A percentile compares a stretch with the other conserved stretches of the same genome.
These are phyloP conservation scores for Hycleus phaleratus DNA, from an alignment of 1,140 invertebrate genomes.

Conservation along the genomic window DNA sequence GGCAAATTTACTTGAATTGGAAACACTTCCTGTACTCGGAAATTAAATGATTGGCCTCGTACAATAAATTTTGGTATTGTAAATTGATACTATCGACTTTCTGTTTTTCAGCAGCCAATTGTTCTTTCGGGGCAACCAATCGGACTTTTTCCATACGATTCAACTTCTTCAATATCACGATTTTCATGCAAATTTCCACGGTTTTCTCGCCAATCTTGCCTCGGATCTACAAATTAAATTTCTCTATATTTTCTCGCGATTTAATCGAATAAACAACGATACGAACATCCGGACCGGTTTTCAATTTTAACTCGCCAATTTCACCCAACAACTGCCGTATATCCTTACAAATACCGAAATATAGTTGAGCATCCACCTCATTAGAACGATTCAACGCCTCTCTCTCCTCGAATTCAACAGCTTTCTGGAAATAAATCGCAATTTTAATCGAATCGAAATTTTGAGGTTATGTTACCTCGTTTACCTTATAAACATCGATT, in stretches of 20 bases:
- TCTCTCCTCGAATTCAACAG: slow-evolving; percentile 63
- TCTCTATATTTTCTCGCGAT: not conserved
- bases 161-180: slow-evolving; percentile 78
- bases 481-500: slow-evolving; percentile 34
- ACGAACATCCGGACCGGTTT: slow-evolving; percentile 34
- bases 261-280: no score
- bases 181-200: slow-evolving; percentile 63
- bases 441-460: not conserved
- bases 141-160: slow-evolving; percentile 86
- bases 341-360: slow-evolving; percentile 58
- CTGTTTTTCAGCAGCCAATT: slow-evolving; percentile 68
- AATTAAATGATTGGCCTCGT: slow-evolving; percentile 88
- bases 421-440: slow-evolving; percentile 45
- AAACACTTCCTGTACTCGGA: slow-evolving; percentile 91
- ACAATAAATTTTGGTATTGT: slow-evolving; percentile 88
- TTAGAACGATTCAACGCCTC: slow-evolving; percentile 58
- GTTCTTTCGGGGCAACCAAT: slow-evolving; percentile 72
- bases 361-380: slow-evolving; percentile 59
- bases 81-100: slow-evolving; percentile 85
- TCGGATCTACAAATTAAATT: slow-evolving; percentile 1
- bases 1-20: slow-evolving; percentile 68
- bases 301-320: slow-evolving; percentile 56
- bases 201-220: slow-evolving; percentile 41
- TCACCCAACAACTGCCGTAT: slow-evolving; percentile 56
- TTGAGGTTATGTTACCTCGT: not conserved